Base-by-base conservation (phyloP, 2,888 invertebrate genomes). In the Lydus trimaculatus region DNA sequence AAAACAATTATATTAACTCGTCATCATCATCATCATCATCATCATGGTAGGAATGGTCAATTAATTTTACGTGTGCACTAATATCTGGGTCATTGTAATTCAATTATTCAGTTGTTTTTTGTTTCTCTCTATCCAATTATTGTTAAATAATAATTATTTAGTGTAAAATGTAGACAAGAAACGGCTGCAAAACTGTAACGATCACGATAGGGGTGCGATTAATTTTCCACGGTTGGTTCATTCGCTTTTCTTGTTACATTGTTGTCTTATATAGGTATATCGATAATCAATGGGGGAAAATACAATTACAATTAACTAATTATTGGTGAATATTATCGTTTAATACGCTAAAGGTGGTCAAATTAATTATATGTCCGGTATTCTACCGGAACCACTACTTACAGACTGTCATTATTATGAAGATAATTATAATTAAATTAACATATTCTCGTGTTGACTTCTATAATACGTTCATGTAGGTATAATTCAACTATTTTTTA, bases 11-110 rank as follows among this genome's bases (percentile, higher is more conserved):
- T 48, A 48, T 9, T 48, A 17, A 43, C 33, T 11, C 33, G 11
- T 33, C 33, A 39, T 3, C 15, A 33, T 28, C 11, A 20, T 11
- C 36, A 17, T 2, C 11, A 15, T 31, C 13, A 11, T 11, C 20
- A 9, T 20, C 48, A 11, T 48, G 48, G 48, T 11, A 20, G 48
- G 15, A 56, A 56, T 56, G 11, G 13, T 4, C 8, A 25, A 56
- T 56, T 25, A 56, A 56, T 56, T 56, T 11, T 3, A 20, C 11
- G 8, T 25, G 13, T 56, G 9, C n/a, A 5, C 13, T 25, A 56
- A 56, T 56, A 56, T 56, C 56, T 56, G 56, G 56, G 56, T 56
- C 25, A 56, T 56, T 56, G 25, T 56, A 25, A 56, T 56, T 56
- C 56, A 56, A 56, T 56, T 56, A 56, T 56, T 56, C 56, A 23